A percentile compares a stretch with the other conserved stretches of the same genome.
These are phyloP conservation scores for Orbicella faveolata DNA, from an alignment of 64 coral and sea anemone genomes.

Conservation along the genomic window DNA sequence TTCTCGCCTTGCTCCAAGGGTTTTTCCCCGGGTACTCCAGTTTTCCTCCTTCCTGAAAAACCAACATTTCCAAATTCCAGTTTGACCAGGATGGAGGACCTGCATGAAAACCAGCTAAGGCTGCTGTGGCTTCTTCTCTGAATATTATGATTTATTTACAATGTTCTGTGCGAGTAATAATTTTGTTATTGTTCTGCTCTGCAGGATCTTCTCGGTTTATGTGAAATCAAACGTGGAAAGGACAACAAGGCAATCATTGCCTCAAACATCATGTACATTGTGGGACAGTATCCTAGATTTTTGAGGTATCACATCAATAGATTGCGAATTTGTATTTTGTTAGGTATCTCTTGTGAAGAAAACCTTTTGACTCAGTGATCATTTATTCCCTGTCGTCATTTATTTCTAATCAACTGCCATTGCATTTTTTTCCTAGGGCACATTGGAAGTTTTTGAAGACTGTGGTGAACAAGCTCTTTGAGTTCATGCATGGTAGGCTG, in stretches of 20 bases:
- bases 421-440: conserved; percentile 46
- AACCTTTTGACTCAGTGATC: no score
- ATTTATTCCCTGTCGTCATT: no score
- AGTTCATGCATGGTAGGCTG: conserved; percentile 98
- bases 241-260: conserved; percentile 99
- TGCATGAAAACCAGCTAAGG: no score
- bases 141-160: background rate
- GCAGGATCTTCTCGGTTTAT: conserved; percentile 91
- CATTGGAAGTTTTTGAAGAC: conserved; percentile 99
- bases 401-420: no score
- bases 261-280: conserved; percentile 99
- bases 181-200: background rate
- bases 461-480: conserved; percentile 98
- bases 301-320: conserved; percentile 56
- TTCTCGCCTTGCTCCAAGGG: no score
- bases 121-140: no score
- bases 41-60: no score
- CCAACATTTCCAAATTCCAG: no score
- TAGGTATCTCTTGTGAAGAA: no score
- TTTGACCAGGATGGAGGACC: no score
- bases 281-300: conserved; percentile 97
- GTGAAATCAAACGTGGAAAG: conserved; percentile 98
- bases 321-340: no score
- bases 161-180: background rate
- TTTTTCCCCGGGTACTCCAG: no score